Conservation (phyloP, 2,888 invertebrate genomes). For the Meghimatium bilineatum region DNA sequence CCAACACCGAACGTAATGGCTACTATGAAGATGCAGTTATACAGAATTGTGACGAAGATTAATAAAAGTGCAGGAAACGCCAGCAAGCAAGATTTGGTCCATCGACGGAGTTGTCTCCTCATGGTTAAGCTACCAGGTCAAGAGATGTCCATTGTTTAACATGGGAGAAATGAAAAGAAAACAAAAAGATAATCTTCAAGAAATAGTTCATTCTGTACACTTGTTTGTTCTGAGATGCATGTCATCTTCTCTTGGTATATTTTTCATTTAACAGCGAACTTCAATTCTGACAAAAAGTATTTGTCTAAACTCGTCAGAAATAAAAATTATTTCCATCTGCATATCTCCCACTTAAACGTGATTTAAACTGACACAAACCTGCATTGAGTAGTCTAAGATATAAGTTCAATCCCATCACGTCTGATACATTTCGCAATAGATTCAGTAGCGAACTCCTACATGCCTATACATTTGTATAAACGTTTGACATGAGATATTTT, state of each 20-base stretch:
- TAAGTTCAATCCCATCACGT: no score
- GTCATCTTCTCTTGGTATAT: background rate
- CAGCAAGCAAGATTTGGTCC: slow-evolving; percentile 54
- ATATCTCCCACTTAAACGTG: background rate
- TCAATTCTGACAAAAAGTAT: background rate
- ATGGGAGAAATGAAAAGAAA: no score
- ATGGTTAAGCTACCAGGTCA: slow-evolving; percentile 27
- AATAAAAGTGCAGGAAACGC: slow-evolving; percentile 45
- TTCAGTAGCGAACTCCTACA: background rate
- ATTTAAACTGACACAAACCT: background rate
- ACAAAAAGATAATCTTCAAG: background rate
- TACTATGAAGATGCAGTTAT: slow-evolving; percentile 57
- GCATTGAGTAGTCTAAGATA: background rate
- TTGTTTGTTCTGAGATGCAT: background rate
- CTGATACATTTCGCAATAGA: background rate
- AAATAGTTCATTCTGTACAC: no score
- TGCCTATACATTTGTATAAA: background rate
- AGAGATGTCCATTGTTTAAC: background rate
- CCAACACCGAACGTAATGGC: slow-evolving; percentile 54
- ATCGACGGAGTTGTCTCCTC: slow-evolving; percentile 54
- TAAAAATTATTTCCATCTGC: background rate
- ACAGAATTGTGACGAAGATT: slow-evolving; percentile 58
- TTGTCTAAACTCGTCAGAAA: background rate
- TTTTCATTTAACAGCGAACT: background rate
- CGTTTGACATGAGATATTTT: background rate